phyloP scores from a whole-genome alignment of 2,797 vertebrate genomes.

The Dermochelys coriacea region DNA sequence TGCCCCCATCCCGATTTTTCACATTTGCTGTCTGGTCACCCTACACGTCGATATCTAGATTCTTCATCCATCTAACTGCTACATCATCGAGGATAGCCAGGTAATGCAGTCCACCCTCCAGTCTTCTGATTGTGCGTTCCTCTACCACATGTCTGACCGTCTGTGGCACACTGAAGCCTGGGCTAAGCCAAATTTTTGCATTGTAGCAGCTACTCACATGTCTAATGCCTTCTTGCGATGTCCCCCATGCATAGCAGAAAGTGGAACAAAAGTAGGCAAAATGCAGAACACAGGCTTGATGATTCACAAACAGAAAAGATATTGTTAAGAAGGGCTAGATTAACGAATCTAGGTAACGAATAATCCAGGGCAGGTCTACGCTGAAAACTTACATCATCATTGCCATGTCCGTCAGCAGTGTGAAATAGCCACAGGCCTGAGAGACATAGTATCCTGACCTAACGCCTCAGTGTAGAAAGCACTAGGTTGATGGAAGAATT shows the following conservation, averaged over 20 bases:
- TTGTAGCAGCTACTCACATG: background rate
- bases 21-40: no score
- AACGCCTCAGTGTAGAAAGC: background rate
- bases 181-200: background rate
- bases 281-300: background rate
- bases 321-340: background rate
- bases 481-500: background rate
- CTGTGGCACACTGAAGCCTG: background rate
- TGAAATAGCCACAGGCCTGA: background rate
- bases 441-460: accelerated
- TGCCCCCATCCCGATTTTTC: no score
- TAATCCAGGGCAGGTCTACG: background rate
- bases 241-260: background rate
- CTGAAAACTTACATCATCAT: background rate
- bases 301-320: background rate
- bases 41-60: background rate
- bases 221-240: background rate
- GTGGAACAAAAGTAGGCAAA: background rate
- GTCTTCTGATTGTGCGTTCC: background rate
- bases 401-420: background rate
- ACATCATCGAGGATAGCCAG: background rate
- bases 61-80: background rate
- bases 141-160: background rate
- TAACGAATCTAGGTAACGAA: no score
- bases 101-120: background rate